Conservation (phyloP, 1,140 invertebrate genomes). For the Periplaneta americana region DNA sequence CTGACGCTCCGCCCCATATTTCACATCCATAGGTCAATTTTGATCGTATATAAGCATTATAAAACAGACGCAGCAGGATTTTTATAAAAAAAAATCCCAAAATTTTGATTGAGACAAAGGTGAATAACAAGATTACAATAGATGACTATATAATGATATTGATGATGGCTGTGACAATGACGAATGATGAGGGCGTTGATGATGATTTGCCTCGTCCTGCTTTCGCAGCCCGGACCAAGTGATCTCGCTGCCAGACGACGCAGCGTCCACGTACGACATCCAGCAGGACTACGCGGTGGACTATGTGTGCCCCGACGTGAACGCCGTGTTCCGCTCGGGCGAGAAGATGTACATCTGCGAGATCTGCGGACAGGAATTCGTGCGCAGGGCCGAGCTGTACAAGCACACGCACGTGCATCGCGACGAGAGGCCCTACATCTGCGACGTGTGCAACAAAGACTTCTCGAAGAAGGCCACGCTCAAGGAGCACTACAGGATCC, state of each 20-base stretch:
- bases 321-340: not conserved
- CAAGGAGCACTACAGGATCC: constrained; percentile 32
- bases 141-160: too few species aligned
- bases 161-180: too few species aligned
- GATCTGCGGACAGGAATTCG: not conserved
- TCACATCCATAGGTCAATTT: too few species aligned
- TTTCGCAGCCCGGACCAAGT: not conserved
- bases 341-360: not conserved
- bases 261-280: not conserved
- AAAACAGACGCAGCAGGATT: too few species aligned
- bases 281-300: not conserved
- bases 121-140: too few species aligned
- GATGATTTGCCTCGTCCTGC: too few species aligned
- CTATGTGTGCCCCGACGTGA: not conserved
- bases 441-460: constrained; percentile 43
- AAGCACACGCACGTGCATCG: not conserved
- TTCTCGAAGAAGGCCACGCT: constrained; percentile 45
- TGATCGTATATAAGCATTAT: too few species aligned
- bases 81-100: too few species aligned
- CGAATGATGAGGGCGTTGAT: too few species aligned
- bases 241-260: not conserved
- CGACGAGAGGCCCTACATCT: constrained; percentile 56
- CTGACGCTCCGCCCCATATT: too few species aligned
- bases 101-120: too few species aligned
- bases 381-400: not conserved